Percentiles rank a stretch among this genome's conserved stretches.
These are phyloP conservation scores for Lysandra bellargus DNA, from an alignment of 2,888 invertebrate genomes.

Conservation along the genomic window DNA sequence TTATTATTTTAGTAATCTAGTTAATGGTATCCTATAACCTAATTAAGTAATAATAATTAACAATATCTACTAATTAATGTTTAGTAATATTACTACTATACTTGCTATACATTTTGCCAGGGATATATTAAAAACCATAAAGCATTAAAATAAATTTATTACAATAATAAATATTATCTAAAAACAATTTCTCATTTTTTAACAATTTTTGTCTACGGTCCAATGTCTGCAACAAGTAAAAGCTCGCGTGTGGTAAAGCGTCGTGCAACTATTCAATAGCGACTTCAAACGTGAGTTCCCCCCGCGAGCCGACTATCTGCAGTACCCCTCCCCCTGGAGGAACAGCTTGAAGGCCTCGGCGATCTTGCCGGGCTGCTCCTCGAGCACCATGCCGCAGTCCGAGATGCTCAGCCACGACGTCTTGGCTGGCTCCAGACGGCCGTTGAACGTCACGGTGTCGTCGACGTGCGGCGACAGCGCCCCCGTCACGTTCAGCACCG, in stretches of 20 bases:
- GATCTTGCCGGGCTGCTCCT: slow-evolving; percentile 98
- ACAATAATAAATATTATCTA: slow-evolving; percentile 61
- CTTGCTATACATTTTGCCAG: slow-evolving; percentile 10
- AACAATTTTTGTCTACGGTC: slow-evolving; percentile 30
- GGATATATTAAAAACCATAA: slow-evolving; percentile 45
- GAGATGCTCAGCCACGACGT: slow-evolving; percentile 99
- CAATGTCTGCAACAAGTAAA: slow-evolving; percentile 29
- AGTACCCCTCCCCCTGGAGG: slow-evolving; percentile 98
- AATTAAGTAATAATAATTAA: not conserved
- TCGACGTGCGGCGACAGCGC: slow-evolving; percentile 97
- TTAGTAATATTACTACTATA: not conserved
- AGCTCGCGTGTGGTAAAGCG: slow-evolving; percentile 74
- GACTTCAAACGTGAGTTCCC: slow-evolving; percentile 50
- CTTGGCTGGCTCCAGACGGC: slow-evolving; percentile 95
- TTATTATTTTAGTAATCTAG: not conserved
- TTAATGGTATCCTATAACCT: not conserved
- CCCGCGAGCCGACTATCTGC: slow-evolving; percentile 80
- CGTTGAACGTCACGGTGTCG: slow-evolving; percentile 97
- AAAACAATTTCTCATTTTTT: slow-evolving; percentile 52
- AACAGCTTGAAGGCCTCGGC: slow-evolving; percentile 98
- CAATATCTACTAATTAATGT: not conserved
- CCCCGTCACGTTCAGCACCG: slow-evolving; percentile 97
- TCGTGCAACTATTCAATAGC: slow-evolving; percentile 70
- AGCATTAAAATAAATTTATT: slow-evolving; percentile 76
- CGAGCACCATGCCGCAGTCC: slow-evolving; percentile 98